Evolutionary conservation across 2,888 invertebrate species (phyloP), one percentile per base, ranked within the genome.

Genomic region (Leucophenga montana): DNA sequence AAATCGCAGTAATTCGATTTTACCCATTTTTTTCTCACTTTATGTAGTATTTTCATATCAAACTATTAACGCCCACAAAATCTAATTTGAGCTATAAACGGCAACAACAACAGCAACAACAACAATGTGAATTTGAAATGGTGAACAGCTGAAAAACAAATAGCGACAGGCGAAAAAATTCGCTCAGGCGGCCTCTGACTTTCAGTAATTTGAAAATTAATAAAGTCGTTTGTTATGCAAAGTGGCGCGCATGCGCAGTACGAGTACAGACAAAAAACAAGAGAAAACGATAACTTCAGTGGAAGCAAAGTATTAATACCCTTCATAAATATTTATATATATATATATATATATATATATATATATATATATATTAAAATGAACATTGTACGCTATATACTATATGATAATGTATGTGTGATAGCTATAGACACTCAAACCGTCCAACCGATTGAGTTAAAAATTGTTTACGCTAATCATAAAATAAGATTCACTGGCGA

Each of bases 181-280:
- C 46, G 82, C 75, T 80, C 76, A 75, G 82, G 68, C 82, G 81
- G 83, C 83, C 82, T 82, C 83, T 83, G 81, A 81, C 82, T 83
- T 82, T 81, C 78, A 74, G 80, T 81, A 82, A 82, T 82, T 83
- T 80, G 73, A 82, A 83, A 82, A 82, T 82, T 82, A 82, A 82
- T 82, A 82, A 83, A 82, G 82, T 83, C 82, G 83, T 82, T 82
- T 82, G 82, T 82, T 82, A 82, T 82, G 82, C 83, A 82, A 82
- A 82, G 82, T 80, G 83, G 75, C 81, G 39, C 18, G 18, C 69
- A 57, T 56, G 56, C 65, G 69, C 50, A 16, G 53, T 27, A 18
- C 20, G 2, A 53, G 20, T 22, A 18, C n/a, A n/a, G n/a, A 22
- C 11, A 61, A 46, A 39, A 8, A 8, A 39, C 39, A 3, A 39